A percentile compares a stretch with the other conserved stretches of the same genome.
These are phyloP conservation scores for Artemia sp. DNA, from an alignment of 2,888 invertebrate genomes.

Conservation along the genomic window DNA sequence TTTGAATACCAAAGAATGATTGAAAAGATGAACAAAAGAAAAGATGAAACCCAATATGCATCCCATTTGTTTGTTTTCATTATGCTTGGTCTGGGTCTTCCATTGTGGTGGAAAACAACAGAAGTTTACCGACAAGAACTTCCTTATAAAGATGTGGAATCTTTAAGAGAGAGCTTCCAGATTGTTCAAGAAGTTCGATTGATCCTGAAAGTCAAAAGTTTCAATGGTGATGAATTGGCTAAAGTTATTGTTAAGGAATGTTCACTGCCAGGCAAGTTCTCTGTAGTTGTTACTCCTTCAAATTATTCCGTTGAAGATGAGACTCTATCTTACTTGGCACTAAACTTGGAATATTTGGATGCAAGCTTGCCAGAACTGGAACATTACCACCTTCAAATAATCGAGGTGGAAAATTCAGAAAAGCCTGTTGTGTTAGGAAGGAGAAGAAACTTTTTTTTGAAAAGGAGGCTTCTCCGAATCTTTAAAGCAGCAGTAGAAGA, in stretches of 20 bases:
- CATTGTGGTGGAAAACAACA: conserved; percentile 10
- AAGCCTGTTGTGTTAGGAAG: background rate
- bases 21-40: too few relatives aligned
- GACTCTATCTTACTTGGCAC: background rate
- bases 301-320: background rate
- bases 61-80: background rate
- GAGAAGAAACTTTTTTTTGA: background rate
- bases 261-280: background rate
- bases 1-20: too few relatives aligned
- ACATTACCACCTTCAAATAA: background rate
- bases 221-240: background rate
- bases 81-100: background rate
- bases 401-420: background rate
- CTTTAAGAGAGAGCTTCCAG: background rate
- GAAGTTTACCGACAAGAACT: conserved; percentile 9
- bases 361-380: background rate
- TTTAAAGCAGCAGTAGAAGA: too few relatives aligned
- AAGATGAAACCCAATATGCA: conserved; percentile 8
- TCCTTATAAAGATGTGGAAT: background rate
- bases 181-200: background rate
- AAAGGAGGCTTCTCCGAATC: background rate
- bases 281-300: background rate
- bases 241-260: background rate
- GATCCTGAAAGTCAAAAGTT: background rate
- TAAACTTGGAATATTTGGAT: background rate